phyloP scores from a whole-genome alignment of 2,888 invertebrate genomes.

The Acrobasis consociella region DNA sequence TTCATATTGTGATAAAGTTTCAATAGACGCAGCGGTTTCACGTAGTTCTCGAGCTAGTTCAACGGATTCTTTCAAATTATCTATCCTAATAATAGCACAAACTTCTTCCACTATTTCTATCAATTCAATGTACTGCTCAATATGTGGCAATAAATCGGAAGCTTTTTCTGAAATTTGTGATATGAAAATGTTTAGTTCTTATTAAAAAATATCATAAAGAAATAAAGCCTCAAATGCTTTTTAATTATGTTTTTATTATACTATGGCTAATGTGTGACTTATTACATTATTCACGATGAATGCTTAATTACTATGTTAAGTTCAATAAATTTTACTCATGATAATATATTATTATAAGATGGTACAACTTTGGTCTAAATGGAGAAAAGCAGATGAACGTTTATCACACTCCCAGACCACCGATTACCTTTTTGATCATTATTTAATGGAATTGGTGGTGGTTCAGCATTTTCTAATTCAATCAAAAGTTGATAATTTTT shows the following conservation, averaged over 20 bases:
- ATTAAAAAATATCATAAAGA: background rate
- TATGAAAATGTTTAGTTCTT: background rate
- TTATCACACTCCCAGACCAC: background rate
- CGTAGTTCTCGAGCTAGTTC: constrained; percentile 57
- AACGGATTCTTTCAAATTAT: constrained; percentile 53
- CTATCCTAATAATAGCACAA: constrained; percentile 52
- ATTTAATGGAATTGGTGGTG: constrained; percentile 26
- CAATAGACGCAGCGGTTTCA: constrained; percentile 42
- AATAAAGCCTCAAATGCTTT: background rate
- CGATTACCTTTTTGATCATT: constrained; percentile 43
- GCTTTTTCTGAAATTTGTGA: constrained; percentile 53
- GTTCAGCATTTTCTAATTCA: constrained; percentile 41
- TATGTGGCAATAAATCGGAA: constrained; percentile 49
- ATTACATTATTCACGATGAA: too few relatives aligned
- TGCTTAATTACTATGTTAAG: too few relatives aligned
- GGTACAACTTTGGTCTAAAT: too few relatives aligned
- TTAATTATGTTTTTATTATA: background rate
- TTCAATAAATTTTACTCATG: too few relatives aligned
- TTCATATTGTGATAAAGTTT: constrained; percentile 25
- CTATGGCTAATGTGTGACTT: background rate
- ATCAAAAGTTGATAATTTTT: constrained; percentile 48
- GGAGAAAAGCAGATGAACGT: too few relatives aligned
- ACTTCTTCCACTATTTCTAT: constrained; percentile 66
- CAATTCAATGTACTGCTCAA: constrained; percentile 64
- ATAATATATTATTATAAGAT: too few relatives aligned